A percentile compares a stretch with the other conserved stretches of the same genome.
These are phyloP conservation scores for Euura lappo DNA, from an alignment of 1,140 invertebrate genomes.

Conservation along the genomic window DNA sequence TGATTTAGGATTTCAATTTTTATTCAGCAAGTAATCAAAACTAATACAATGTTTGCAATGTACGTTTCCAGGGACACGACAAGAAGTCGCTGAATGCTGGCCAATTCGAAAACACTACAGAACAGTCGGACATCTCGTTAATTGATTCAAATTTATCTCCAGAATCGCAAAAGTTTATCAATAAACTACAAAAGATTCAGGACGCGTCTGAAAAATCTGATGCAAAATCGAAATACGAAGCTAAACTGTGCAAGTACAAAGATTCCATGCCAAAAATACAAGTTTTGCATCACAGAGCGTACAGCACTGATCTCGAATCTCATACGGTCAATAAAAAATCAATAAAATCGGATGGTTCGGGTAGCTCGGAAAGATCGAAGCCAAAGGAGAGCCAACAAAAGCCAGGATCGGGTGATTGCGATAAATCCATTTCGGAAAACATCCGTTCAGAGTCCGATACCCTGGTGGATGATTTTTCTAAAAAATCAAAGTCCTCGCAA, in stretches of 20 bases:
- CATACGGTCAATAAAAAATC: neutral
- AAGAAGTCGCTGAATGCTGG: neutral
- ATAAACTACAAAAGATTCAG: conserved; percentile 14
- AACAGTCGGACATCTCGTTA: neutral
- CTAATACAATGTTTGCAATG: too few relatives aligned
- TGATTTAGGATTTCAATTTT: too few relatives aligned
- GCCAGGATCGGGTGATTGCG: conserved; percentile 19
- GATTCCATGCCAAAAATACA: conserved; percentile 55
- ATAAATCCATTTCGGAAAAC: conserved; percentile 33
- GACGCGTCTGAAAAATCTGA: conserved; percentile 28
- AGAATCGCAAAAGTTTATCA: conserved; percentile 7
- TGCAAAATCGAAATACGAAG: conserved; percentile 44
- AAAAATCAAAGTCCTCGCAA: conserved; percentile 26
- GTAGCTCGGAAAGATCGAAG: neutral
- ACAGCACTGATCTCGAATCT: neutral
- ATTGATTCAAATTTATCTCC: conserved; percentile 8
- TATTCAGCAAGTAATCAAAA: too few relatives aligned
- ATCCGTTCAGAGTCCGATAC: conserved; percentile 50
- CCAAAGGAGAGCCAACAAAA: neutral
- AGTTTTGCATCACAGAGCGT: conserved; percentile 26
- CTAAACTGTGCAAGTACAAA: conserved; percentile 51
- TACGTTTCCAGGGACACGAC: neutral
- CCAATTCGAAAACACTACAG: neutral
- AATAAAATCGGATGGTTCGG: neutral
- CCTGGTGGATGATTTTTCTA: conserved; percentile 50